phyloP scores from a whole-genome alignment of 2,888 invertebrate species.

The Eledona agricola region DNA sequence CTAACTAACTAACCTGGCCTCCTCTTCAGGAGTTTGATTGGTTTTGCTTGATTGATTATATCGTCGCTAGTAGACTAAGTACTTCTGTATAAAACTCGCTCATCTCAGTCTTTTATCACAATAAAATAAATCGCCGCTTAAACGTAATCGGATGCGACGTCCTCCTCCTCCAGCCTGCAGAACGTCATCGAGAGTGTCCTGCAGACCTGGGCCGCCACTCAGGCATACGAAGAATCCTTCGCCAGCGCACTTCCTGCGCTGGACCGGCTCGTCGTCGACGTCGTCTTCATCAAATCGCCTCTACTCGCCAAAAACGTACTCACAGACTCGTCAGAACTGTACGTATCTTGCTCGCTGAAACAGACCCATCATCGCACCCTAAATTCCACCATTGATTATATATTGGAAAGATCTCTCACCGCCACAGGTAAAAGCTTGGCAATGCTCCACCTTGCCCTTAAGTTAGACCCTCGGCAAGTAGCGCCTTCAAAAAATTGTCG shows the following conservation, averaged over 20 bases:
- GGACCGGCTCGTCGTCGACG: constrained; percentile 54
- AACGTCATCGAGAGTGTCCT: constrained; percentile 60
- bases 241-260: constrained; percentile 55
- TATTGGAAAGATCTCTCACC: no score
- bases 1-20: constrained; percentile 22
- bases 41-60: constrained; percentile 27
- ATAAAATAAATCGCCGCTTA: constrained; percentile 19
- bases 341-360: constrained; percentile 71
- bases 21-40: constrained; percentile 33
- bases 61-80: constrained; percentile 16
- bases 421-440: no score
- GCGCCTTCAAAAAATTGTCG: no score
- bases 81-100: constrained; percentile 25
- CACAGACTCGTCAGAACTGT: constrained; percentile 73
- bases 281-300: constrained; percentile 59
- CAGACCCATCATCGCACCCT: no score
- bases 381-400: no score
- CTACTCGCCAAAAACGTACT: constrained; percentile 72
- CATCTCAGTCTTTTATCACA: constrained; percentile 33
- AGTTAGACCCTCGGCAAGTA: no score
- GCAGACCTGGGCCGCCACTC: constrained; percentile 61
- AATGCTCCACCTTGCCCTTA: no score
- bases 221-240: constrained; percentile 60
- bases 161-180: constrained; percentile 52
- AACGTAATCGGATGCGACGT: constrained; percentile 30